Evolutionary conservation across 2,888 invertebrate genomes (phyloP).

Genomic region (Synergus umbraculus): DNA sequence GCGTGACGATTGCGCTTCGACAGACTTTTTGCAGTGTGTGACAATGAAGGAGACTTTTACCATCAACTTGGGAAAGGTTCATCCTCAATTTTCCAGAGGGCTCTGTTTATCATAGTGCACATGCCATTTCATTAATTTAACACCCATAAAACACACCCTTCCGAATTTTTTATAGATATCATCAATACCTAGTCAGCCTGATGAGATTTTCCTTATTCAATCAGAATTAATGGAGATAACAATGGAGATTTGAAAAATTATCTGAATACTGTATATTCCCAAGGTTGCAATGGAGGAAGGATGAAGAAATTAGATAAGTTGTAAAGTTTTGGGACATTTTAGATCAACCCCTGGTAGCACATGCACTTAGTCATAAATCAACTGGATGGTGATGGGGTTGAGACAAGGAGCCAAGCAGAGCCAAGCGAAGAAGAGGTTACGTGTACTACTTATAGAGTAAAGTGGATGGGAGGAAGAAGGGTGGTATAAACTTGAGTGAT

Average conservation of each 20-base stretch:
- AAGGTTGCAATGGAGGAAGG: neutral
- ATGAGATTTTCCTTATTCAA: too few species aligned
- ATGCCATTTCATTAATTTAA: slow-evolving; percentile 49
- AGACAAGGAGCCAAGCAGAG: slow-evolving; percentile 59
- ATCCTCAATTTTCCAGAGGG: slow-evolving; percentile 28
- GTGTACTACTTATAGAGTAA: slow-evolving; percentile 68
- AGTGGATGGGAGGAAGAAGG: slow-evolving; percentile 64
- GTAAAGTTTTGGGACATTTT: slow-evolving; percentile 41
- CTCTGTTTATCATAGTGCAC: slow-evolving; percentile 52
- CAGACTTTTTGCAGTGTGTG: neutral
- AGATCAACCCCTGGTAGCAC: slow-evolving; percentile 30
- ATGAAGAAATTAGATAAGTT: neutral
- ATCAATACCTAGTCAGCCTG: too few species aligned
- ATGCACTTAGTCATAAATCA: slow-evolving; percentile 69
- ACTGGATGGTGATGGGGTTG: slow-evolving; percentile 63
- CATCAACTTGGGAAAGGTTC: neutral
- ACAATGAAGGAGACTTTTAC: neutral
- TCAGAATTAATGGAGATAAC: too few species aligned
- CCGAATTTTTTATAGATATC: too few species aligned
- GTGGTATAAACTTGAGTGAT: slow-evolving; percentile 73
- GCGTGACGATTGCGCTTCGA: slow-evolving; percentile 16
- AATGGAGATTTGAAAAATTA: too few species aligned
- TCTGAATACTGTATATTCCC: neutral
- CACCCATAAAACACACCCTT: neutral
- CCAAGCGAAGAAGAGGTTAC: slow-evolving; percentile 61